These are phyloP conservation scores for Gila orcuttii DNA, from an alignment of 2,113 vertebrate species.

Conservation along the genomic window DNA sequence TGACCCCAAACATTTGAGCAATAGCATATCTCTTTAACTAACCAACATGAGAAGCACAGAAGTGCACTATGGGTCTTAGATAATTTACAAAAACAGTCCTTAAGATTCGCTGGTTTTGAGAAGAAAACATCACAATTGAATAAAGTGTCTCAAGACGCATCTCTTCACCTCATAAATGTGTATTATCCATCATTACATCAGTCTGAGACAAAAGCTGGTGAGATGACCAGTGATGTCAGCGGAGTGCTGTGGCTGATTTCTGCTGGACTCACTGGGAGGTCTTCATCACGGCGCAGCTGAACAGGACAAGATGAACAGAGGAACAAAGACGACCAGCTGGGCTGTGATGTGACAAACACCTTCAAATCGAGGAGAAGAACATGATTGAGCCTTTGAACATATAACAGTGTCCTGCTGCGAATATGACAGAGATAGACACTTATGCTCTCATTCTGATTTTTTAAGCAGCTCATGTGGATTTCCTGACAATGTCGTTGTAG, in stretches of 20 bases:
- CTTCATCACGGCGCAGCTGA: background rate
- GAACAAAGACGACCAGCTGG: background rate
- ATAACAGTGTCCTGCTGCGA: background rate
- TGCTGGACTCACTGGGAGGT: background rate
- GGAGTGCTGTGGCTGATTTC: background rate
- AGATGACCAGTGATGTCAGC: background rate
- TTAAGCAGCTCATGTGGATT: background rate
- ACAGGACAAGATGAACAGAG: background rate
- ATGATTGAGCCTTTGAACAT: conserved; percentile 5
- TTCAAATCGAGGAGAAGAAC: background rate
- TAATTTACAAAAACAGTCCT: background rate
- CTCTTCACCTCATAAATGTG: background rate
- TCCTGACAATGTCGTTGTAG: background rate
- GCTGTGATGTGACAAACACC: background rate
- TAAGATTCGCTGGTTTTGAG: background rate
- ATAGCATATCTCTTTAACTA: background rate
- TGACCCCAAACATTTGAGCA: background rate
- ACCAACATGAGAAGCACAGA: background rate
- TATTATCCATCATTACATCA: background rate
- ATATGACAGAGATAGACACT: background rate
- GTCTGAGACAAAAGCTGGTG: background rate
- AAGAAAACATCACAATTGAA: background rate
- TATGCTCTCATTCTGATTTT: background rate
- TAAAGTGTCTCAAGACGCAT: background rate
- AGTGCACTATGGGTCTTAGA: background rate